Evolutionary conservation across 1,140 invertebrate genomes (phyloP), one percentile per base, ranked within the genome.

Genomic region (Arctopsyche grandis): DNA sequence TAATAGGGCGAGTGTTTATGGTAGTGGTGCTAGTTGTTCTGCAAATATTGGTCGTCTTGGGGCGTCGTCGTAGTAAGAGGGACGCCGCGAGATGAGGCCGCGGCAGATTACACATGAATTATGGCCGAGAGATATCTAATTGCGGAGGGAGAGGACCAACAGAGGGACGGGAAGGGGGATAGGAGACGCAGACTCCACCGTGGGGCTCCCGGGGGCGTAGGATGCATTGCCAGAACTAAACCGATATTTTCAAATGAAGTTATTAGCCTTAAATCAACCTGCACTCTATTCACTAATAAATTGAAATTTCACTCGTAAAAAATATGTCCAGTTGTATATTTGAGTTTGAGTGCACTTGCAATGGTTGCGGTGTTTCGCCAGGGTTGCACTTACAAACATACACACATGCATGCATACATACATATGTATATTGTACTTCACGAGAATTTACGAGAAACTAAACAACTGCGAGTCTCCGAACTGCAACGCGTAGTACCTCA

Each of bases 51-150:
- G 74, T 38, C 75, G 79, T 80, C 79, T 76, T 70, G 56, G 58
- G 56, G 24, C 38, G 14, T 44, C 16, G 70, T 52, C 48, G 46
- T 52, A 22, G 69, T 43, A 48, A n/a, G 29, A 26, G 81, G 81
- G 75, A 78, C 75, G 80, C 71, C 73, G 81, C 79, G 70, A 82
- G 81, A 82, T 82, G 81, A 83, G 77, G 75, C 77, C 73, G 81
- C 78, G 81, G 79, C 79, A 84, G 83, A 84, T 84, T 84, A 84
- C 83, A 82, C 80, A 79, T 84, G 83, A 84, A 83, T 84, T 84
- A 84, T 83, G 83, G 81, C 80, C 46, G 73, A 80, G 80, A 84
- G 83, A 84, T 84, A 84, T 84, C 83, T 84, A 84, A 84, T 84
- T 84, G 83, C 82, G 83, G 78, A 77, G 69, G 43, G 66, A 58